These are phyloP conservation scores for Ophion ellenae DNA, from an alignment of 2,888 invertebrate species.

Conservation along the genomic window DNA sequence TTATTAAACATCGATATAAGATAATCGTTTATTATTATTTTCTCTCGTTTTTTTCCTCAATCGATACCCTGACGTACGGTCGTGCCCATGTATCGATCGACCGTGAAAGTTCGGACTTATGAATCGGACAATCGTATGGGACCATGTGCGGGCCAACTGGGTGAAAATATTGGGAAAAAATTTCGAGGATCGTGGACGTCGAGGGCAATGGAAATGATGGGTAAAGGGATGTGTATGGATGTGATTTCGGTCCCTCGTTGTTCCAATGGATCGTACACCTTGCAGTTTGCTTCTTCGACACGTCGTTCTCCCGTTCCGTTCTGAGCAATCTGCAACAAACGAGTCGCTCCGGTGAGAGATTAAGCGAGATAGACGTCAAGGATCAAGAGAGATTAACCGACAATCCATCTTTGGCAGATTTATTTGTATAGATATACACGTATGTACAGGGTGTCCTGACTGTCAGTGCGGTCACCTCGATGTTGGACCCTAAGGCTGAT, in stretches of 20 bases:
- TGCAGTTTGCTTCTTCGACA: constrained; percentile 32
- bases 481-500: no score
- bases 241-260: constrained; percentile 34
- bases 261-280: constrained; percentile 33
- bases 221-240: constrained; percentile 2
- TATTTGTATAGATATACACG: constrained; percentile 4
- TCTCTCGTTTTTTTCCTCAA: constrained; percentile 31
- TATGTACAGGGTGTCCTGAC: not conserved
- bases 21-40: constrained; percentile 53
- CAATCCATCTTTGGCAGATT: constrained; percentile 61
- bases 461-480: no score
- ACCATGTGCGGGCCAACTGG: not conserved
- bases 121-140: constrained; percentile 13
- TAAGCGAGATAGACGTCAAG: constrained; percentile 65
- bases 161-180: not conserved
- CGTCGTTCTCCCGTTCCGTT: constrained; percentile 42
- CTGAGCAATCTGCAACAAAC: constrained; percentile 67
- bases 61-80: constrained; percentile 43
- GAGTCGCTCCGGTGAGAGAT: constrained; percentile 64
- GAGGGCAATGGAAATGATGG: constrained; percentile 13
- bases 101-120: constrained; percentile 45
- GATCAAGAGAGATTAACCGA: constrained; percentile 69
- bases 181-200: not conserved
- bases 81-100: constrained; percentile 35
- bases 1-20: constrained; percentile 66